Conservation (phyloP, 2,888 invertebrate species). For the Cryptops parisi region DNA sequence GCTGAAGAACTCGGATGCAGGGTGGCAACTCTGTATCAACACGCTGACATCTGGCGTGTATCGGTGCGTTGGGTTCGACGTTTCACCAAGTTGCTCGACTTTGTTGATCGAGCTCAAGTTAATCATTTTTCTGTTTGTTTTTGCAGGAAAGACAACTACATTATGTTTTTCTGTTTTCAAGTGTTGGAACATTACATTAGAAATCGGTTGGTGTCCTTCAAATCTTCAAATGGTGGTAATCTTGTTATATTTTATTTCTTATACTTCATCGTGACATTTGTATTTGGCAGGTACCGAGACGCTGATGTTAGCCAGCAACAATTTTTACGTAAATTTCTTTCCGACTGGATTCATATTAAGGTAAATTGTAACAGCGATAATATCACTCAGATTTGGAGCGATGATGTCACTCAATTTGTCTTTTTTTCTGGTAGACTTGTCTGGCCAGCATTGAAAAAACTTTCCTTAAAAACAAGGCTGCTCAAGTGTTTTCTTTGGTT, state of each 20-base stretch:
- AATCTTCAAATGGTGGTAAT: conserved; percentile 12
- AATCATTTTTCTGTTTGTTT: conserved; percentile 13
- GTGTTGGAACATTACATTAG: conserved; percentile 37
- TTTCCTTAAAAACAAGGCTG: conserved; percentile 40
- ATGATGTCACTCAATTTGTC: not conserved
- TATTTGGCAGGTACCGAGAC: conserved; percentile 24
- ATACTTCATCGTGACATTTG: conserved; percentile 2
- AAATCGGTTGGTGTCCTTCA: conserved; percentile 26
- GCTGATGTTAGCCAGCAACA: conserved; percentile 27
- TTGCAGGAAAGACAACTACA: conserved; percentile 32
- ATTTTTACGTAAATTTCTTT: conserved; percentile 30
- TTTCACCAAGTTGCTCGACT: too few relatives aligned
- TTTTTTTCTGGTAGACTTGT: too few relatives aligned
- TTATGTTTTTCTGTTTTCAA: conserved; percentile 38
- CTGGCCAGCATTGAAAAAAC: conserved; percentile 26
- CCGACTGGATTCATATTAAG: conserved; percentile 32
- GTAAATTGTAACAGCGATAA: conserved; percentile 23
- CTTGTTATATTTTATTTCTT: conserved; percentile 3
- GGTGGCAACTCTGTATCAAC: conserved; percentile 36
- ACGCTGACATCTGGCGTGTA: conserved; percentile 26
- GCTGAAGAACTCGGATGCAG: conserved; percentile 33
- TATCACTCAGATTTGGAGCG: not conserved
- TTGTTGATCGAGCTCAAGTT: not conserved
- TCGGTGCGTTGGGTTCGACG: conserved; percentile 24
- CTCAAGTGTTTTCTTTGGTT: conserved; percentile 39